Evolutionary conservation across 2,888 invertebrate species (phyloP), one percentile per base, ranked within the genome.

Genomic region (Liopterus haemorrhoidalis): DNA sequence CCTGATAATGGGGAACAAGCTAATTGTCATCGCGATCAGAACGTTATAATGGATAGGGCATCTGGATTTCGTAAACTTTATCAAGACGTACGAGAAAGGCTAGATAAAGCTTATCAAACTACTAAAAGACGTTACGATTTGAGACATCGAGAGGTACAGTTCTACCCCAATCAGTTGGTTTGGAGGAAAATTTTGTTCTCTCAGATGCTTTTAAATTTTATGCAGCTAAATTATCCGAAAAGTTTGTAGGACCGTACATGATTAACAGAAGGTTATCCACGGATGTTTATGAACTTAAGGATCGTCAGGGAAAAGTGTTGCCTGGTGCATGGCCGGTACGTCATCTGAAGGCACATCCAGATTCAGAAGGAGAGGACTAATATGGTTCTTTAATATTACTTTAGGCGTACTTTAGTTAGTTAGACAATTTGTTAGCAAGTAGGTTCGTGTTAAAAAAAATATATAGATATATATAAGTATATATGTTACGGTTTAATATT

Each of bases 101-200:
- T 28, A 4, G 11, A 28, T n/a, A 28, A 4, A 28, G 4, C 28
- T 6, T 28, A n/a, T 9, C 11, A 11, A 28, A 28, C n/a, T 11
- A 11, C 28, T 4, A 28, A 28, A 28, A 14, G 11, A 6, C n/a
- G 28, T n/a, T 28, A 28, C 28, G n/a, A 28, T 28, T n/a, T 28
- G 4, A n/a, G 28, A 4, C 28, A 9, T 28, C 28, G 28, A n/a
- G 28, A 28, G n/a, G n/a, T n/a, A 28, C 5, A n/a, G 5, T 28
- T 28, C n/a, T n/a, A 28, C n/a, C 28, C 28, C 5, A 14, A 28
- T 14, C 28, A 28, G n/a, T 14, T 28, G 4, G 28, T 28, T 4
- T 28, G 28, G 28, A 4, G 28, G n/a, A 28, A 28, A n/a, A 28
- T 28, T 28, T 28, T 28, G 28, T 28, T 4, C n/a, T 28, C 5